These are phyloP conservation scores for Rhizomys pruinosus DNA, from an alignment of 2,113 vertebrate species.

Conservation along the genomic window DNA sequence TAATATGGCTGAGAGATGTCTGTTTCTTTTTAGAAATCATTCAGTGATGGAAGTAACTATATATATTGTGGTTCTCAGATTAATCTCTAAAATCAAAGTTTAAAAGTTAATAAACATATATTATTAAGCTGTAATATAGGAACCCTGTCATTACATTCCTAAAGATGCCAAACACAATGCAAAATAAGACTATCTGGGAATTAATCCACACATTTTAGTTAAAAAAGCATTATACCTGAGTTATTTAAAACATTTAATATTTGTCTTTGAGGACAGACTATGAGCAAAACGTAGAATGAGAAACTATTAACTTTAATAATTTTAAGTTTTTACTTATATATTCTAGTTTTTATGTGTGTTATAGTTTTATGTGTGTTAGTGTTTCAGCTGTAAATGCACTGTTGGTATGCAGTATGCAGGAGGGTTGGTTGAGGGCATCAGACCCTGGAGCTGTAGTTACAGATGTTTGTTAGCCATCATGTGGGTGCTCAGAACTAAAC, in stretches of 20 bases:
- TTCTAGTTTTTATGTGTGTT: too few species aligned
- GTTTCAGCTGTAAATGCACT: too few species aligned
- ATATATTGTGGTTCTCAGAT: not conserved
- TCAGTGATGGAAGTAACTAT: not conserved
- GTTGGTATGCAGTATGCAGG: too few species aligned
- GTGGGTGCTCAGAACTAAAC: too few species aligned
- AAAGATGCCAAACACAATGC: not conserved
- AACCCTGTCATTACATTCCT: not conserved
- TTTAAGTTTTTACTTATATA: too few species aligned
- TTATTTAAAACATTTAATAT: not conserved
- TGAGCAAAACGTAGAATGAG: not conserved
- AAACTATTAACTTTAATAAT: not conserved
- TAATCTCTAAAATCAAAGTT: not conserved
- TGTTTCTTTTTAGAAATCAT: not conserved
- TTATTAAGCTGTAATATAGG: not conserved
- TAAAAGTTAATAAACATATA: not conserved
- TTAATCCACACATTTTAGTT: not conserved
- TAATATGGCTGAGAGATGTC: not conserved
- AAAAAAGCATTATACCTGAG: not conserved
- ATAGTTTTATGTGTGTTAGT: too few species aligned
- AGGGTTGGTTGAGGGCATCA: too few species aligned
- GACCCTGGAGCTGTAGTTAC: too few species aligned
- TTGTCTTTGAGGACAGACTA: not conserved
- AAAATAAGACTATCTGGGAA: not conserved
- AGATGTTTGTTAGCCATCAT: too few species aligned